A percentile compares a stretch with the other conserved stretches of the same genome.
phyloP scores from a whole-genome alignment of 92 coral and sea anemone genomes.

The Palythoa grandis region DNA sequence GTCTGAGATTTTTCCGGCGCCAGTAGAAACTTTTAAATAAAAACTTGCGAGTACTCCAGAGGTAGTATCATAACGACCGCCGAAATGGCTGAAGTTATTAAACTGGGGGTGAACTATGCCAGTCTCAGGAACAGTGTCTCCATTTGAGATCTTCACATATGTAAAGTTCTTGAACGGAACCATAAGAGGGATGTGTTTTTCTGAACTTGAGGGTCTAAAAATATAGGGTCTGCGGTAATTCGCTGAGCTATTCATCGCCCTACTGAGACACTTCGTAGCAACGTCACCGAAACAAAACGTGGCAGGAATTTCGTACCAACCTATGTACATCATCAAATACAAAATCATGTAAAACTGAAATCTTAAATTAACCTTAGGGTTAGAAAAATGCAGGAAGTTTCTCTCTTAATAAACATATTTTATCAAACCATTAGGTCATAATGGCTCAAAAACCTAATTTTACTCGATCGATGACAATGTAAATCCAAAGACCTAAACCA shows the following conservation, averaged over 20 bases:
- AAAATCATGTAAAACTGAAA: too few relatives aligned
- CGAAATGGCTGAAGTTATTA: not conserved
- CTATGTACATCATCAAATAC: not conserved
- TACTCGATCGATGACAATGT: too few relatives aligned
- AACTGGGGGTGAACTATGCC: constrained; percentile 23
- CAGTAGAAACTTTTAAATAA: not conserved
- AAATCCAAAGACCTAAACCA: too few relatives aligned
- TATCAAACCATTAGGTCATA: too few relatives aligned
- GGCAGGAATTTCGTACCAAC: constrained; percentile 19
- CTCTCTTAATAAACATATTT: too few relatives aligned
- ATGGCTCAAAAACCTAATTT: too few relatives aligned
- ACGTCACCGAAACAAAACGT: constrained; percentile 15
- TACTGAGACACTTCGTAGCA: not conserved
- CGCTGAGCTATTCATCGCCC: constrained; percentile 18
- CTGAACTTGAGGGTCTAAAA: not conserved
- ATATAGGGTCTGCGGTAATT: constrained; percentile 16
- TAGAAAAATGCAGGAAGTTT: too few relatives aligned
- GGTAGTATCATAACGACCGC: constrained; percentile 8
- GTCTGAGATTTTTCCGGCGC: constrained; percentile 9
- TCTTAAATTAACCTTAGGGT: not conserved
- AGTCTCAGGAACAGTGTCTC: constrained; percentile 6
- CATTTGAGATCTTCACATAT: not conserved
- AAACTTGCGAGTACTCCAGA: constrained; percentile 8
- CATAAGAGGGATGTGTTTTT: constrained; percentile 22
- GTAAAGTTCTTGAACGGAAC: constrained; percentile 20